Percentiles rank a stretch among this genome's conserved stretches.
Evolutionary conservation across 2,888 invertebrate genomes (phyloP).

Genomic region (Diloba caeruleocephala): DNA sequence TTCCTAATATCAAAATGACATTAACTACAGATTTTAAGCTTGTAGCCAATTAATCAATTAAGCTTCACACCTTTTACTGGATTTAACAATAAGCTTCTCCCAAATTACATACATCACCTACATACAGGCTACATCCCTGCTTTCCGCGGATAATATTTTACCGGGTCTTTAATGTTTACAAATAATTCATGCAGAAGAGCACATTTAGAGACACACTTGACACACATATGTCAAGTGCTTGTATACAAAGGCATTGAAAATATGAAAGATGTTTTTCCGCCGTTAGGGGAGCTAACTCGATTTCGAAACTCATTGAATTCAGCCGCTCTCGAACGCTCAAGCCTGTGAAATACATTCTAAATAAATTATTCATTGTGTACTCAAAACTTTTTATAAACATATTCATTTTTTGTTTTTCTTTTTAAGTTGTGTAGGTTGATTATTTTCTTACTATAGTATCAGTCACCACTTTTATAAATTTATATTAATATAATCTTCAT

Average conservation of each 20-base stretch:
- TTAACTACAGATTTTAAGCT: no score
- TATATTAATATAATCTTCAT: no score
- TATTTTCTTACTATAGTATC: background rate
- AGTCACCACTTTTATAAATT: no score
- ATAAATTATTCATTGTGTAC: conserved; percentile 36
- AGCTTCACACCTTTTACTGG: no score
- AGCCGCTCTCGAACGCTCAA: conserved; percentile 7
- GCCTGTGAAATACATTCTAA: conserved; percentile 19
- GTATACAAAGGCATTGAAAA: conserved; percentile 20
- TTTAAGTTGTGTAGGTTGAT: conserved; percentile 4
- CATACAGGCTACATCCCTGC: no score
- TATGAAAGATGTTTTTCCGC: conserved; percentile 31
- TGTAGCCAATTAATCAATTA: no score
- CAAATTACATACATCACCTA: no score
- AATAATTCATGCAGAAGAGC: background rate
- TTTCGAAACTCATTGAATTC: conserved; percentile 36
- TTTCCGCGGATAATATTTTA: conserved; percentile 3
- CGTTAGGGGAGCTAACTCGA: conserved; percentile 38
- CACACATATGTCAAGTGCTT: conserved; percentile 10
- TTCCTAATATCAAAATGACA: no score
- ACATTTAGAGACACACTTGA: conserved; percentile 7
- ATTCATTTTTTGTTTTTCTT: conserved; percentile 8
- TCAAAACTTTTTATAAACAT: conserved; percentile 19
- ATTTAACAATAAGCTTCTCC: no score
- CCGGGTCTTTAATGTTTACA: conserved; percentile 1